phyloP scores from a whole-genome alignment of 2,888 invertebrate species.

The Aromia moschata region DNA sequence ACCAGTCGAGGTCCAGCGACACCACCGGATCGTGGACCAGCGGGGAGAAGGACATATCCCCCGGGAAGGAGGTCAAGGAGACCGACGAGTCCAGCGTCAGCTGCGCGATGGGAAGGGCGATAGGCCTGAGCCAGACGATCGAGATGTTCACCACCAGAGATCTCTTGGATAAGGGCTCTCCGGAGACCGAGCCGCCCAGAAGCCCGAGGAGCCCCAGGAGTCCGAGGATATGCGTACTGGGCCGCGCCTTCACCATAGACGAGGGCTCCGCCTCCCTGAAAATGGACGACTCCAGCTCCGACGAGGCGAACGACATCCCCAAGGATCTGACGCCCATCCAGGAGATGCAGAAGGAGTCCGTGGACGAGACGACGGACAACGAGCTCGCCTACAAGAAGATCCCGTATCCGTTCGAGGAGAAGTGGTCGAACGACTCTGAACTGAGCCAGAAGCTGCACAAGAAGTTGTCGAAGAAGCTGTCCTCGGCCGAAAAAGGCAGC shows the following conservation, averaged over 20 bases:
- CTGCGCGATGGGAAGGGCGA: conserved; percentile 81
- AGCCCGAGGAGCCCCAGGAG: conserved; percentile 59
- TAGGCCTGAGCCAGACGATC: conserved; percentile 80
- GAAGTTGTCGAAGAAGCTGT: conserved; percentile 60
- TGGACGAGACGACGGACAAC: conserved; percentile 37
- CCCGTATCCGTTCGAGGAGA: conserved; percentile 62
- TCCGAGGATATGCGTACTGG: conserved; percentile 60
- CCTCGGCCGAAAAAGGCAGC: conserved; percentile 59
- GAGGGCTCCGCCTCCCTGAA: conserved; percentile 57
- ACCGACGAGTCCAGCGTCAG: conserved; percentile 80
- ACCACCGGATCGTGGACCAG: conserved; percentile 81
- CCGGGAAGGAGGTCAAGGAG: conserved; percentile 69
- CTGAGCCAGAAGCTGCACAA: conserved; percentile 59
- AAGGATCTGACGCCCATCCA: conserved; percentile 56
- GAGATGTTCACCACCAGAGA: conserved; percentile 74
- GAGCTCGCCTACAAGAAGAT: conserved; percentile 51
- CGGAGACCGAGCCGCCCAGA: conserved; percentile 50
- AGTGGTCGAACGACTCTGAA: conserved; percentile 63
- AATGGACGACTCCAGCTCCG: conserved; percentile 52
- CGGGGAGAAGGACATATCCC: conserved; percentile 77
- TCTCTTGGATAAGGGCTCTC: conserved; percentile 63
- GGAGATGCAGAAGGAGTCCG: conserved; percentile 47
- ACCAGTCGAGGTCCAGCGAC: conserved; percentile 81
- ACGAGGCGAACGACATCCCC: conserved; percentile 57
- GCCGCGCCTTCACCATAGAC: conserved; percentile 62